Base-by-base conservation (phyloP, 1,140 invertebrate genomes). In the Halesus radiatus region DNA sequence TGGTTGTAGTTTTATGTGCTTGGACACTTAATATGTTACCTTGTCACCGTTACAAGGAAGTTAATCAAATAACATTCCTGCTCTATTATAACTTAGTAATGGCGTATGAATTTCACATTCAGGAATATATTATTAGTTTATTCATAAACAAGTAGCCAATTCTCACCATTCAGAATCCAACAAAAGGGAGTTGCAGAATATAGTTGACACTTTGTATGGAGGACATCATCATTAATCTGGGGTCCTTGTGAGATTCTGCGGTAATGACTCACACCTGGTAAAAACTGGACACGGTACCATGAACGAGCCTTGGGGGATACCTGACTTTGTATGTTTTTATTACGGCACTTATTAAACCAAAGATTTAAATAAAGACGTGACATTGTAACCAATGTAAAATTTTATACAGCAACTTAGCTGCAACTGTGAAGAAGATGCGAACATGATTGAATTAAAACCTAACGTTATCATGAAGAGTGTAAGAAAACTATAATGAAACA, bases 241-340 rank as follows among this genome's bases (percentile, higher is more conserved):
- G 70, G 72, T 58, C 72, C 53, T 32, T 75, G 52, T 58, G 72
- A 72, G 72, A 74, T 56, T 54, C 26, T 75, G 72, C 18, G 22
- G 72, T 58, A 58, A 75, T 75, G 53, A 22, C 68, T 18, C 23
- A 75, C 72, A 75, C 72, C 72, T 75, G 72, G 53, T 72, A 15
- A 8, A 58, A 75, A 75, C 72, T 58, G 72, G 72, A 75, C 68
- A 22, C 16, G 13, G 37, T 13, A 45, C 37, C 37, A 13, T 1
- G 37, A 45, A 45, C 37, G 37, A 45, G 37, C 37, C 37, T 45
- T 45, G 37, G 37, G 37, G 37, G 37, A 45, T 45, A 13, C 37
- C 37, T 45, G 37, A 45, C 37, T 45, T 45, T 45, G 37, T 45
- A 45, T 45, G 37, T 45, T 45, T 45, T 45, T 45, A 45, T 45